Conservation (phyloP, 2,797 vertebrate genomes). For the Sternarchorhynchus goeldii region DNA sequence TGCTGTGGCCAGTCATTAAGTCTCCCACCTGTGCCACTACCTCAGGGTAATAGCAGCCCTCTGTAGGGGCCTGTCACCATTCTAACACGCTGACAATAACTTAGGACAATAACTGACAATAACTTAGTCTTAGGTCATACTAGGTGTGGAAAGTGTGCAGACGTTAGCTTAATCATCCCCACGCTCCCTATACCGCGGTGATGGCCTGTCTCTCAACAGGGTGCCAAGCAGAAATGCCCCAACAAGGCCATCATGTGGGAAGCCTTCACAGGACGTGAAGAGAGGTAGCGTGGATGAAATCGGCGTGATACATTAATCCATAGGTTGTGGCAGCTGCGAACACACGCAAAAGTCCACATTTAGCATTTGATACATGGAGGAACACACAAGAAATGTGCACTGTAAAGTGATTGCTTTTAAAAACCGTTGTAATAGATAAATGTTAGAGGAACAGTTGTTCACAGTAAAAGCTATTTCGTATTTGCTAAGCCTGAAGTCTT, state of each 20-base stretch:
- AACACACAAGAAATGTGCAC: too few relatives aligned
- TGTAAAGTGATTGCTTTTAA: too few relatives aligned
- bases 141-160: constrained; percentile 21
- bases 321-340: not conserved
- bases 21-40: constrained; percentile 45
- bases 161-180: constrained; percentile 21
- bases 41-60: constrained; percentile 43
- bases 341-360: not conserved
- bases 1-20: constrained; percentile 41
- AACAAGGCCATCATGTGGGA: not conserved
- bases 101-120: not conserved
- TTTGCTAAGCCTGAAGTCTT: too few relatives aligned
- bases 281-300: not conserved
- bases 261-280: not conserved
- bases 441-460: too few relatives aligned
- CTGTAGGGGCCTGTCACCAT: constrained; percentile 35
- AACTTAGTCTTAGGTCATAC: constrained; percentile 12
- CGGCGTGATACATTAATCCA: not conserved
- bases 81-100: constrained; percentile 39
- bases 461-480: too few relatives aligned
- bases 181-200: not conserved
- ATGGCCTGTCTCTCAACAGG: not conserved
- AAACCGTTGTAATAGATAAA: too few relatives aligned
- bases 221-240: not conserved
- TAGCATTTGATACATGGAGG: not conserved